Evolutionary conservation across 2,888 invertebrate genomes (phyloP).

Genomic region (Saturnia japonica): DNA sequence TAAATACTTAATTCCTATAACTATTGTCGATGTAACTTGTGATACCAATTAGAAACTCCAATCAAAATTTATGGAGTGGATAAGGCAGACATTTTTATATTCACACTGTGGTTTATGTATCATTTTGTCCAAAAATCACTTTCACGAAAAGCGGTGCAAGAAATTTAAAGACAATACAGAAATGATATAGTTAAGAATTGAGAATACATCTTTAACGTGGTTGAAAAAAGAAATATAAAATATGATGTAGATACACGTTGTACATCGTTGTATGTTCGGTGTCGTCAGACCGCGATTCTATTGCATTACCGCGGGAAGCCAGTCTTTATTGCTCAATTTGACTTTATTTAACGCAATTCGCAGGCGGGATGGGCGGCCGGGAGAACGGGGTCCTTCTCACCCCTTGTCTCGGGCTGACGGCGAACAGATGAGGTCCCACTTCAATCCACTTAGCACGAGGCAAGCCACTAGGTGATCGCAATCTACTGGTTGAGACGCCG

Average conservation of each 20-base stretch:
- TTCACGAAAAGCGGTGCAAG: not conserved
- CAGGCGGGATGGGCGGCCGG: constrained; percentile 41
- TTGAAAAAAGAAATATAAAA: constrained; percentile 44
- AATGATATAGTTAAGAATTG: too few relatives aligned
- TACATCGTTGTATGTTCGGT: constrained; percentile 39
- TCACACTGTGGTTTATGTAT: not conserved
- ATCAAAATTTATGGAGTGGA: not conserved
- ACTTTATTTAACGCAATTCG: constrained; percentile 79
- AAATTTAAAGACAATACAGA: too few relatives aligned
- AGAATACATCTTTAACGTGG: not conserved
- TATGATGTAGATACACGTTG: constrained; percentile 45
- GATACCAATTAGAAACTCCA: not conserved
- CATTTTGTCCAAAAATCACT: not conserved
- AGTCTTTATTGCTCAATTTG: constrained; percentile 82
- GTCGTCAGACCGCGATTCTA: constrained; percentile 63
- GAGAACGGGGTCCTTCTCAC: constrained; percentile 36
- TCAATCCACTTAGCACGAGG: constrained; percentile 78
- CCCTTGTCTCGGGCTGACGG: constrained; percentile 60
- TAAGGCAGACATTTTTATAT: not conserved
- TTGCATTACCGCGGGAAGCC: constrained; percentile 75
- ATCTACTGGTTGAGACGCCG: constrained; percentile 53
- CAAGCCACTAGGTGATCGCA: constrained; percentile 70
- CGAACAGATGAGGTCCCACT: constrained; percentile 79
- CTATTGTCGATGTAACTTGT: not conserved
- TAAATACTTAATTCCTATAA: not conserved